A percentile compares a stretch with the other conserved stretches of the same genome.
phyloP scores from a whole-genome alignment of 1,140 invertebrate species.

The Doryteuthis pealeii region DNA sequence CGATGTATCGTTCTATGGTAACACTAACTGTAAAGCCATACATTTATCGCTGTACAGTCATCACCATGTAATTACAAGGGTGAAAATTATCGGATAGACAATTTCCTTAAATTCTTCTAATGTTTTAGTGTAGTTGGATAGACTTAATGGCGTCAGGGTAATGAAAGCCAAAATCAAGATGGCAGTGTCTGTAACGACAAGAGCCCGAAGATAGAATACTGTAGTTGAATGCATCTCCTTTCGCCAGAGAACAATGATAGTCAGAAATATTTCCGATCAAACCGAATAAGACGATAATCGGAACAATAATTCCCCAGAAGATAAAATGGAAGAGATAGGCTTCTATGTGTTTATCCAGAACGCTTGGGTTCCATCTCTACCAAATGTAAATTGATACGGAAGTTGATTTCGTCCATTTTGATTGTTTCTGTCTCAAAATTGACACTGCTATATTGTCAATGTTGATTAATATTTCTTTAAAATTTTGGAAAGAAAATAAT shows the following conservation, averaged over 20 bases:
- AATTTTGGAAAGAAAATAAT: background rate
- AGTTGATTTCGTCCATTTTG: background rate
- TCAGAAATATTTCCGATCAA: conserved; percentile 57
- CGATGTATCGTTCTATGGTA: conserved; percentile 54
- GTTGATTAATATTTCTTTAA: background rate
- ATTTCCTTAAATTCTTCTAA: conserved; percentile 36
- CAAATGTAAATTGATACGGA: background rate
- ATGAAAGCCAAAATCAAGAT: conserved; percentile 15
- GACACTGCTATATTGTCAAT: background rate
- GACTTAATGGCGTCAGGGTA: conserved; percentile 19
- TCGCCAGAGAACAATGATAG: conserved; percentile 53
- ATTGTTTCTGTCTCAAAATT: background rate
- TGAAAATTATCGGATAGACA: conserved; percentile 50
- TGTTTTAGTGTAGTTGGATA: conserved; percentile 12
- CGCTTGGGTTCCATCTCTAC: conserved; percentile 31
- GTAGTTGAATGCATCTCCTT: conserved; percentile 54
- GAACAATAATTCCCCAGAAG: conserved; percentile 49
- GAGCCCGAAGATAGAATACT: conserved; percentile 50
- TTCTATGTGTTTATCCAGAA: conserved; percentile 26
- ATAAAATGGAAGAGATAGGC: conserved; percentile 40
- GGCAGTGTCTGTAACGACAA: conserved; percentile 29
- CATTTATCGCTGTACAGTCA: conserved; percentile 55
- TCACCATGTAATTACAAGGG: conserved; percentile 45
- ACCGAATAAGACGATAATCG: conserved; percentile 42
- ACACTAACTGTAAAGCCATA: conserved; percentile 57